Evolutionary conservation across 2,888 invertebrate species (phyloP), one percentile per base, ranked within the genome.

Genomic region (Caenorhabditis doughertyi): DNA sequence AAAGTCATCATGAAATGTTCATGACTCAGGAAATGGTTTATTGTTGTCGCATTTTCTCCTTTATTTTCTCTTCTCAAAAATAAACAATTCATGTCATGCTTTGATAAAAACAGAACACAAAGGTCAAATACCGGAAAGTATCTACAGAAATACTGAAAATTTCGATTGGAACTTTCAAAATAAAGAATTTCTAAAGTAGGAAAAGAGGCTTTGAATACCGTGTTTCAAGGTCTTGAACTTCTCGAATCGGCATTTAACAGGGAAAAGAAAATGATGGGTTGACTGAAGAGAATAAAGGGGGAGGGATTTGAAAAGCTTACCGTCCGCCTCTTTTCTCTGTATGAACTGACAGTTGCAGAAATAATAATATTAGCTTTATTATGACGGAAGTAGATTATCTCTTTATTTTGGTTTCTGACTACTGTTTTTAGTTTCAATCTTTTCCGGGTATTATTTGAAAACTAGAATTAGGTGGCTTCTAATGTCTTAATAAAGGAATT

Each of bases 221-320:
- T 13, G 60, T 60, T 60, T 58, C 58, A 58, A 60, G 71, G 70
- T 70, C 70, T 71, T 29, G 49, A 60, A 58, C 18, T 56, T 32
- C 32, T 70, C 56, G 44, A 70, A 35, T 21, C 32, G 13, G 27
- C 2, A 16, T 23, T 27, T 8, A 25, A 49, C 4, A 23, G n/a
- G 44, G 44, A 62, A 44, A 18, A 11, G 13, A 21, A 51, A 25
- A 35, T 9, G n/a, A n/a, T n/a, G 18, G 23, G 29, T 49, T 32
- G 44, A 32, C 32, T n/a, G 47, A n/a, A 27, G 51, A 5, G 51
- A 25, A 18, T 9, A 16, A 32, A 55, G 25, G 29, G 16, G 23
- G 23, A 51, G 2, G 55, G 42, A n/a, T 56, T 56, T 56, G 42
- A 18, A 7, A 42, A 39, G 70, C 56, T 44, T 55, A 42, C 55